Evolutionary conservation across 2,888 invertebrate species (phyloP).

Genomic region (Amiota communis): DNA sequence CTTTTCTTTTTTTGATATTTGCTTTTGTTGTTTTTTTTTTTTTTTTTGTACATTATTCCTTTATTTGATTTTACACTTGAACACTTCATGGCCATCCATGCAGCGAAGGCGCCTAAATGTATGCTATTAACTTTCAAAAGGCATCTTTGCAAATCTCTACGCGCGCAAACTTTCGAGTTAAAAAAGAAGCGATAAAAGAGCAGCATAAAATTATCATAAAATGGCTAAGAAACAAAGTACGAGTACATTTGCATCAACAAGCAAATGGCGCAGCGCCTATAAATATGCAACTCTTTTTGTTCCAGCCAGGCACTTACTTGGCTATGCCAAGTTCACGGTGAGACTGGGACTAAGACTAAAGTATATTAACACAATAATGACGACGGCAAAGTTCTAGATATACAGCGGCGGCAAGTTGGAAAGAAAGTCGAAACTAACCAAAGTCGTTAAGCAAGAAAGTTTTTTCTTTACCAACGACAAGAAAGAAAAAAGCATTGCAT

Average conservation of each 20-base stretch:
- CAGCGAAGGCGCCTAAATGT: constrained; percentile 2
- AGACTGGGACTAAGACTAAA: not conserved
- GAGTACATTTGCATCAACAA: not conserved
- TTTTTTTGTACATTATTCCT: not conserved
- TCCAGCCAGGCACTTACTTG: not conserved
- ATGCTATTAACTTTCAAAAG: not conserved
- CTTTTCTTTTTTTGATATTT: not conserved
- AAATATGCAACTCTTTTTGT: constrained; percentile 10
- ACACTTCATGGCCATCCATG: not conserved
- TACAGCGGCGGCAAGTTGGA: not conserved
- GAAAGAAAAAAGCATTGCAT: constrained; percentile 1
- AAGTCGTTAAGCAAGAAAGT: constrained; percentile 15
- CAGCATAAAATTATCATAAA: not conserved
- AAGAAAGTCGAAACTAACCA: not conserved
- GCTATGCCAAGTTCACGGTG: not conserved
- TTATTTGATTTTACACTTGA: not conserved
- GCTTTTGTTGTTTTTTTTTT: not conserved
- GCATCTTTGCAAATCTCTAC: constrained; percentile 1
- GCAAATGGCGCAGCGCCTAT: not conserved
- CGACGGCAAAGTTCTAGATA: not conserved
- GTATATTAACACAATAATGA: not conserved
- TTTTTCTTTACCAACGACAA: not conserved
- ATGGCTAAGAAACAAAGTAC: too few species aligned
- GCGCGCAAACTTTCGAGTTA: not conserved
- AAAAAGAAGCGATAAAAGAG: not conserved